phyloP scores from a whole-genome alignment of 2,113 vertebrate genomes.

The Pelvicachromis taeniatus region DNA sequence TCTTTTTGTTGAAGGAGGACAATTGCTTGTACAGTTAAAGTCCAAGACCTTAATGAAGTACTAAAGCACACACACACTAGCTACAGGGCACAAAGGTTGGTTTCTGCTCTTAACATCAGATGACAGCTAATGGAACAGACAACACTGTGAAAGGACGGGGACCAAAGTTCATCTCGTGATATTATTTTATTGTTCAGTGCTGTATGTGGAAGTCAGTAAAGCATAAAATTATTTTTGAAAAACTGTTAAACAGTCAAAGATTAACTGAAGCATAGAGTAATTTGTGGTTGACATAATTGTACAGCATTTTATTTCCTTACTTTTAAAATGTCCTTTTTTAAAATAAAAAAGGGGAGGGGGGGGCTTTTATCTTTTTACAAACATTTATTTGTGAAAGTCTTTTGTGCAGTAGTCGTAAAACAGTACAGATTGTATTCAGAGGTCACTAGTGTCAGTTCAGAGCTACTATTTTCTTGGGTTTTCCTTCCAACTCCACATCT shows the following conservation, averaged over 20 bases:
- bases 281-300: background rate
- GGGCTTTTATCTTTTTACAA: too few relatives aligned
- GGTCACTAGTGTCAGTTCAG: background rate
- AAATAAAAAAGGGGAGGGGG: background rate
- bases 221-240: constrained; percentile 33
- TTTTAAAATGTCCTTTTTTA: background rate
- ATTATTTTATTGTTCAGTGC: constrained; percentile 39
- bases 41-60: constrained; percentile 63
- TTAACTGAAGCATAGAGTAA: constrained; percentile 30
- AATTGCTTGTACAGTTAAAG: constrained; percentile 51
- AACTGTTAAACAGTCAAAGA: constrained; percentile 31
- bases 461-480: background rate
- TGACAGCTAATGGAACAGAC: constrained; percentile 63
- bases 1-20: constrained; percentile 63
- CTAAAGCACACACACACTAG: constrained; percentile 36
- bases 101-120: constrained; percentile 41
- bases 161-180: constrained; percentile 47
- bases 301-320: background rate
- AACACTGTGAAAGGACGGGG: constrained; percentile 18
- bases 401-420: background rate
- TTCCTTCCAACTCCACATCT: background rate
- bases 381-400: background rate
- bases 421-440: background rate
- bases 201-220: constrained; percentile 31
- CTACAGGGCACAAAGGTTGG: constrained; percentile 41